Evolutionary conservation across 2,888 invertebrate species (phyloP), one percentile per base, ranked within the genome.

Genomic region (Helobdella robusta): DNA sequence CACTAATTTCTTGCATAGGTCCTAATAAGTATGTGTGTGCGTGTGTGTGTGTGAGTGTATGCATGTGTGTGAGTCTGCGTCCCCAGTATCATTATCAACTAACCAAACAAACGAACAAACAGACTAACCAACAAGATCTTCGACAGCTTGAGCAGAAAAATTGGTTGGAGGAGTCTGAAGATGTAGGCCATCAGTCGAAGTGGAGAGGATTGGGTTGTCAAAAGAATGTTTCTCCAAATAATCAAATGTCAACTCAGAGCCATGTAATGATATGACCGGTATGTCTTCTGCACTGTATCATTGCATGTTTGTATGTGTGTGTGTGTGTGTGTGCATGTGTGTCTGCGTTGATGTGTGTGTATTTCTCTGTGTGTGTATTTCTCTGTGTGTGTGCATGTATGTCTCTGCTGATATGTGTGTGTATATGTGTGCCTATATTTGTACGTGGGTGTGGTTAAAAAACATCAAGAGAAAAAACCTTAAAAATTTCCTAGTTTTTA

Each of bases 161-260:
- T n/a, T n/a, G n/a, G n/a, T n/a, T n/a, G n/a, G n/a, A n/a, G n/a
- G 65, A 44, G 48, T 48, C 15, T 52, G 30, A 11, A 65, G 58
- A 18, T 59, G 34, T 5, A 65, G 59, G 32, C 65, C 65, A 34
- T 65, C 46, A 32, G 50, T 44, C n/a, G 36, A 35, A 1, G 40
- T 34, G 30, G 59, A 46, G 32, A 65, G 44, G 20, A 65, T 59
- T 2, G 65, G 65, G 28, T 15, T 23, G 8, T 25, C 36, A 52
- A 65, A 65, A 28, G 59, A 58, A 46, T 59, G 30, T n/a, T n/a
- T 48, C 46, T 65, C 59, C 28, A 65, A n/a, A 28, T 65, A 65
- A 30, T 44, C 59, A 28, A 30, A n/a, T n/a, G 28, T 65, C 8
- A 48, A 28, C 5, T 59, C 59, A 20, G 30, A n/a, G 20, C 65